Conservation (phyloP, 2,888 invertebrate species). For the Helobdella robusta region DNA sequence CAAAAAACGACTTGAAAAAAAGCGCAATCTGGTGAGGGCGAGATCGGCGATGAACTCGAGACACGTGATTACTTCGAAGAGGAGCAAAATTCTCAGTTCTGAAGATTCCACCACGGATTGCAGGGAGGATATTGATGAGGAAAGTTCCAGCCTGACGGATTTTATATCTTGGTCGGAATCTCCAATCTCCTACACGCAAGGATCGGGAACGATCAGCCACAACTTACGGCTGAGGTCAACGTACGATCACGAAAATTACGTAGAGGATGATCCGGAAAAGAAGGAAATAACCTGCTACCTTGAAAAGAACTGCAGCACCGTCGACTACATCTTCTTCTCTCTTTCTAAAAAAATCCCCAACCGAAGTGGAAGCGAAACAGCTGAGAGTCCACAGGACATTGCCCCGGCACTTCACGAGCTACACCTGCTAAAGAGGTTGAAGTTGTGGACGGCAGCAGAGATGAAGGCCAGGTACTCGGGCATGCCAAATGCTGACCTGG, state of each 20-base stretch:
- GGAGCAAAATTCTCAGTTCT: too few species aligned
- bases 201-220: conserved; percentile 59
- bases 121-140: background rate
- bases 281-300: conserved; percentile 69
- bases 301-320: conserved; percentile 59
- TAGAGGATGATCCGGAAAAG: conserved; percentile 42
- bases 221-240: conserved; percentile 61
- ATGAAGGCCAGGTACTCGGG: conserved; percentile 55
- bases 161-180: conserved; percentile 1
- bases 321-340: conserved; percentile 80
- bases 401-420: conserved; percentile 52
- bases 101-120: background rate
- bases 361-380: too few species aligned
- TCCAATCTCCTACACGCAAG: conserved; percentile 21
- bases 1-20: conserved; percentile 16
- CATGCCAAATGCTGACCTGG: conserved; percentile 60
- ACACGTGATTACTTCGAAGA: too few species aligned
- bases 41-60: background rate
- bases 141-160: background rate
- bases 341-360: conserved; percentile 28
- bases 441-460: conserved; percentile 55
- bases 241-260: conserved; percentile 55
- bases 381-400: too few species aligned
- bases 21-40: background rate
- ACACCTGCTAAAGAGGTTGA: conserved; percentile 58